Base-by-base conservation (phyloP, 2,888 invertebrate species). In the Philhelius pedissequus region DNA sequence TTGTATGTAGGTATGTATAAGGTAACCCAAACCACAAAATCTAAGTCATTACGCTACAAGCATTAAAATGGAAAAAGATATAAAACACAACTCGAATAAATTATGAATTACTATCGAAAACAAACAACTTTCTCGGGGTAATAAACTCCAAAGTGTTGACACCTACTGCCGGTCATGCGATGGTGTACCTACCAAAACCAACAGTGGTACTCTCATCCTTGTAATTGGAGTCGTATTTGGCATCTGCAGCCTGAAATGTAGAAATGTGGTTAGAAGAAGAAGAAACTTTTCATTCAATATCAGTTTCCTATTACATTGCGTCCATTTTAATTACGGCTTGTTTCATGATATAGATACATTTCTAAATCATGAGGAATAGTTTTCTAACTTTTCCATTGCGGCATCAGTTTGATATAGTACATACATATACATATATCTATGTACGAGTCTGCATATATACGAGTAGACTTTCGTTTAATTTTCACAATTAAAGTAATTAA, bases 61-160 rank as follows among this genome's bases (percentile, higher is more conserved):
- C 48, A 38, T 25, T 40, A 50, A 40, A 60, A 60, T 15, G 9
- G 15, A 45, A 4, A 52, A 9, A 52, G 27, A 25, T 15, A 40
- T 60, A 38, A 40, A 64, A 43, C 58, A 45, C 58, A 45, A 30
- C 58, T 64, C 69, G 73, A 77, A 82, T 77, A 78, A 82, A 74
- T 78, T 83, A 83, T 83, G 64, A 78, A 64, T 56, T 62, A 54
- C 48, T 48, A 48, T 71, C 58, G 35, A 66, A 66, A 56, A 66
- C 38, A 69, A 32, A 45, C 62, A 71, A 73, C 69, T 48, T 82
- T 81, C 80, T 66, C 66, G 11, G 40, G 35, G 50, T 58, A 68
- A 68, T 76, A 82, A 73, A 77, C 71, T 71, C 43, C 66, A 64
- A 74, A 83, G 69, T 83, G 73, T 78, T 78, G 73, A 73, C 69